phyloP scores from a whole-genome alignment of 2,888 invertebrate species.

The Apamea anceps region DNA sequence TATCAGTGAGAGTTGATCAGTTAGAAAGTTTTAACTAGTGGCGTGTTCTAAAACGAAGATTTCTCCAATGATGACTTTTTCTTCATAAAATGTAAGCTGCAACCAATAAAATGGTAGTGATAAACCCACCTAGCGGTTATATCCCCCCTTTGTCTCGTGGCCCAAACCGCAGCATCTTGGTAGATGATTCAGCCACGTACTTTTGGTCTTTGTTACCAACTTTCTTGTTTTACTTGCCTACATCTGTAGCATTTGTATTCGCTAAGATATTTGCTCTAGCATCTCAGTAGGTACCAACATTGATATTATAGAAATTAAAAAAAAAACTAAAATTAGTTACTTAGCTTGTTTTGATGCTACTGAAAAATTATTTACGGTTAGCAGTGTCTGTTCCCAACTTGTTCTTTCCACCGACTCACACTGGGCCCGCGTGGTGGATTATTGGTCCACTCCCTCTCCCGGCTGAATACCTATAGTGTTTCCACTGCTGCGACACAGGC shows the following conservation, averaged over 20 bases:
- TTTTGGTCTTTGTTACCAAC: conserved; percentile 80
- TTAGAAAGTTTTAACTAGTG: neutral
- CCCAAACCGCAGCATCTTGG: conserved; percentile 68
- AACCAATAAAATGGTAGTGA: neutral
- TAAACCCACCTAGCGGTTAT: neutral
- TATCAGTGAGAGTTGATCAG: neutral
- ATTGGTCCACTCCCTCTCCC: too few species aligned
- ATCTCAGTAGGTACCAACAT: neutral
- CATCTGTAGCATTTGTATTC: conserved; percentile 50
- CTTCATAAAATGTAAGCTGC: neutral
- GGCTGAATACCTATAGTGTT: too few species aligned
- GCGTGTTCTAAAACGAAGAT: neutral
- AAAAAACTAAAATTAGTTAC: neutral
- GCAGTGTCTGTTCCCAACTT: neutral
- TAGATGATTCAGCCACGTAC: conserved; percentile 79
- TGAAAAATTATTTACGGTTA: neutral
- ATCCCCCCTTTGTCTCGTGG: conserved; percentile 62
- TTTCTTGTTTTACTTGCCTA: conserved; percentile 78
- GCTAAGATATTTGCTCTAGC: conserved; percentile 15
- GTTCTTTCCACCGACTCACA: neutral
- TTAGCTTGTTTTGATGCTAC: neutral
- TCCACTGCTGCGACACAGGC: too few species aligned
- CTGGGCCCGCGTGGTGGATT: too few species aligned
- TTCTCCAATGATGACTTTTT: neutral
- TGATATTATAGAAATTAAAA: neutral